phyloP scores from a whole-genome alignment of 2,113 vertebrate genomes.

The Ceyx melanurus region DNA sequence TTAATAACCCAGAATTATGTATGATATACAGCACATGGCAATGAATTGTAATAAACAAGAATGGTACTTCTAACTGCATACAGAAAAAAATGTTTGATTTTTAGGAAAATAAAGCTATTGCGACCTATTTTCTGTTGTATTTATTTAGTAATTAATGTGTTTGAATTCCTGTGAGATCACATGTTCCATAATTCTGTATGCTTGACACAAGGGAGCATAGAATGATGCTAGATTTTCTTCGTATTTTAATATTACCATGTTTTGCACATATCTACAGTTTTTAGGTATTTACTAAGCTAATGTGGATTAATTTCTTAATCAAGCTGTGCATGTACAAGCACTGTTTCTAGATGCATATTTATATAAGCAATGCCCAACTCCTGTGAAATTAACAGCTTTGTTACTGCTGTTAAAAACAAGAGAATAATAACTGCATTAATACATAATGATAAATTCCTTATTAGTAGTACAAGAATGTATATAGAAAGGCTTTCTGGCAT shows the following conservation, averaged over 20 bases:
- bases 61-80: slow-evolving; percentile 36
- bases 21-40: slow-evolving; percentile 69
- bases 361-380: not conserved
- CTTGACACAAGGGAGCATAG: not conserved
- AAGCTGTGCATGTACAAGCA: not conserved
- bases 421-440: not conserved
- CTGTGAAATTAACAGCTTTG: not conserved
- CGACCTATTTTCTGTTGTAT: slow-evolving; percentile 37
- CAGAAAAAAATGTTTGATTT: slow-evolving; percentile 22
- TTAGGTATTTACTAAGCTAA: slow-evolving; percentile 14
- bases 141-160: slow-evolving; percentile 64
- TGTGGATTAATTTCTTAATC: not conserved
- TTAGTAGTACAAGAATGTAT: not conserved
- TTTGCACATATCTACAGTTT: not conserved
- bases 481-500: not conserved
- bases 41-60: slow-evolving; percentile 68
- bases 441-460: not conserved
- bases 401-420: not conserved
- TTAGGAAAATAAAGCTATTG: slow-evolving; percentile 27
- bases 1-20: slow-evolving; percentile 78
- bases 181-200: slow-evolving; percentile 34
- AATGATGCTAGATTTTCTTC: slow-evolving; percentile 10
- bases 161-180: slow-evolving; percentile 60
- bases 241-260: not conserved
- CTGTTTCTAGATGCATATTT: not conserved